Evolutionary conservation across 2,113 vertebrate species (phyloP).

Genomic region (Pycnonotus jocosus): DNA sequence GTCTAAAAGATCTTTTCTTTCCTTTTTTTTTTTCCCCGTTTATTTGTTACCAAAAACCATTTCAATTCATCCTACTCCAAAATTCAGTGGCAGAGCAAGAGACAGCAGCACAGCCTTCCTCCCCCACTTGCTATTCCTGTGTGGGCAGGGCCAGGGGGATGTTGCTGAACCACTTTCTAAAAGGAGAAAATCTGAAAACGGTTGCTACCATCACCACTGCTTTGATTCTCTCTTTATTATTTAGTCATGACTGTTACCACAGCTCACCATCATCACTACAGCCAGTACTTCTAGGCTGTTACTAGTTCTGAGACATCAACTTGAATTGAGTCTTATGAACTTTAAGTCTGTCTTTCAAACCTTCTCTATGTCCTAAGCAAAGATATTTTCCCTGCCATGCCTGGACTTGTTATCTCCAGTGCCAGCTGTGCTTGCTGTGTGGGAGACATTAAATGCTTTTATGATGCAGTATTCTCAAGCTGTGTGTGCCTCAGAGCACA

Average conservation of each 20-base stretch:
- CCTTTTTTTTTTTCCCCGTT: fast-evolving
- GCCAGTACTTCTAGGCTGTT: neutral
- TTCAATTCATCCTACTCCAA: neutral
- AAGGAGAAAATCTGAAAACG: neutral
- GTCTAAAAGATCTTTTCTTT: neutral
- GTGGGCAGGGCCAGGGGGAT: neutral
- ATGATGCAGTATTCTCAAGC: neutral
- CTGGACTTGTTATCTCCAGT: neutral
- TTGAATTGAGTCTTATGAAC: neutral
- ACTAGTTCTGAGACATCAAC: neutral
- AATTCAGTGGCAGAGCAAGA: neutral
- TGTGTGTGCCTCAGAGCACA: neutral
- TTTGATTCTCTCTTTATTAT: neutral
- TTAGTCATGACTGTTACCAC: neutral
- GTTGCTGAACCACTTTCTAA: neutral
- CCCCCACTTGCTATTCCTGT: neutral
- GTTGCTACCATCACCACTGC: neutral
- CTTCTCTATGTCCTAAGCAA: neutral
- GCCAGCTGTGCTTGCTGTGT: neutral
- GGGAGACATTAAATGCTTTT: neutral
- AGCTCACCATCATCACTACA: neutral
- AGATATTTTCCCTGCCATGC: neutral
- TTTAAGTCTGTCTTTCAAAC: neutral
- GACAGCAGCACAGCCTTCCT: neutral
- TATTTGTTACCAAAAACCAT: neutral